Evolutionary conservation across 2,888 invertebrate species (phyloP).

Genomic region (Latrodectus elegans): DNA sequence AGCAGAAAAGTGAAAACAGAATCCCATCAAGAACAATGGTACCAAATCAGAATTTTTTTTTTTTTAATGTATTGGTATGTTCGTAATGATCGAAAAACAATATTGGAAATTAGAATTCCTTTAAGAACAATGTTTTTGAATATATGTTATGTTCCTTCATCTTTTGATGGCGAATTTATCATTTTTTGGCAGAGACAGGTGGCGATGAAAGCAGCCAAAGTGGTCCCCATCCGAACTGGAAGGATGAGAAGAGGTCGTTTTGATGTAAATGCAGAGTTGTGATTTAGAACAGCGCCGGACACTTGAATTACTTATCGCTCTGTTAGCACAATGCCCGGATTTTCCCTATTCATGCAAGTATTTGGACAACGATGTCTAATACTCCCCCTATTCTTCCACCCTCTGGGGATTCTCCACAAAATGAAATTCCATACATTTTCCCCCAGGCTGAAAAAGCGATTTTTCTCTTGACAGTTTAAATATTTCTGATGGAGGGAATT

Average conservation of each 20-base stretch:
- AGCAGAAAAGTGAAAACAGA: too few species aligned
- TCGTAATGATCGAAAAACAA: too few species aligned
- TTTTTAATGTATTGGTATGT: too few species aligned
- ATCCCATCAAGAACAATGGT: too few species aligned
- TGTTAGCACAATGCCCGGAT: conserved; percentile 67
- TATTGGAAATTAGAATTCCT: too few species aligned
- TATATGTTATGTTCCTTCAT: too few species aligned
- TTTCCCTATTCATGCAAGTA: conserved; percentile 58
- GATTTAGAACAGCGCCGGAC: conserved; percentile 65
- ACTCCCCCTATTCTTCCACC: conserved; percentile 7
- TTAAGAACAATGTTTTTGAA: too few species aligned
- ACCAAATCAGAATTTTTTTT: too few species aligned
- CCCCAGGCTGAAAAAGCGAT: neutral
- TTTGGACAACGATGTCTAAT: conserved; percentile 67
- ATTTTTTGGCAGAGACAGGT: too few species aligned
- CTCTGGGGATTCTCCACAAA: conserved; percentile 24
- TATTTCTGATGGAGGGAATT: neutral
- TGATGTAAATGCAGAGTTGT: conserved; percentile 67
- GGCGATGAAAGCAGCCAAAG: conserved; percentile 45
- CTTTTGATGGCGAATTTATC: too few species aligned
- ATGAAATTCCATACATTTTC: neutral
- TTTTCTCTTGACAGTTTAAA: neutral
- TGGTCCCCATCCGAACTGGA: neutral
- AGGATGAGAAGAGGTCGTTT: conserved; percentile 39
- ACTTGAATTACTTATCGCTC: conserved; percentile 68